Conservation (phyloP, 2,888 invertebrate genomes). For the Nasonovia ribisnigri region DNA sequence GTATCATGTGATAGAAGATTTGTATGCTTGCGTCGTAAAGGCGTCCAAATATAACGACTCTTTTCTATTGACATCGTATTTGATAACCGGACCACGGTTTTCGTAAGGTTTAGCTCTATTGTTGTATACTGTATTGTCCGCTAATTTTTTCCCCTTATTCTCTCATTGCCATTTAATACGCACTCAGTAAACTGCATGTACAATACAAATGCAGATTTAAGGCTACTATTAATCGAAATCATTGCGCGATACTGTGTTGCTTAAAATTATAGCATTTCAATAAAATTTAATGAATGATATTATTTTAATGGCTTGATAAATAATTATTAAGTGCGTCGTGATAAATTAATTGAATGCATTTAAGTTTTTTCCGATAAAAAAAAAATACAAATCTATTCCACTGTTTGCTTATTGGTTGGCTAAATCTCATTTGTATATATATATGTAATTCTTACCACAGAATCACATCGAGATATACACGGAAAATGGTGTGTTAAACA, state of each 20-base stretch:
- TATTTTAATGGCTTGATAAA: conserved; percentile 19
- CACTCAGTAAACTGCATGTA: neutral
- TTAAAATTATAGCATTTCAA: neutral
- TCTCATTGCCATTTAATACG: neutral
- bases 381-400: neutral
- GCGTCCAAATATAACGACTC: conserved; percentile 6
- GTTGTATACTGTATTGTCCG: neutral
- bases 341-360: conserved; percentile 3
- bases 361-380: neutral
- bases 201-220: neutral
- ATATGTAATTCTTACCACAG: neutral
- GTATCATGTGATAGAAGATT: neutral
- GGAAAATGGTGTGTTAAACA: neutral
- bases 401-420: neutral
- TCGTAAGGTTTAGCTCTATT: conserved; percentile 4
- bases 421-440: neutral
- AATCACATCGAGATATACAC: neutral
- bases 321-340: neutral
- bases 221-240: neutral
- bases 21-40: neutral
- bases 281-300: conserved; percentile 12
- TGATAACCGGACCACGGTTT: conserved; percentile 10
- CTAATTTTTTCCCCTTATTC: conserved; percentile 24
- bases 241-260: neutral
- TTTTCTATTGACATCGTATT: neutral